phyloP scores from a whole-genome alignment of 2,113 vertebrate genomes.

The Prunella fulvescens region DNA sequence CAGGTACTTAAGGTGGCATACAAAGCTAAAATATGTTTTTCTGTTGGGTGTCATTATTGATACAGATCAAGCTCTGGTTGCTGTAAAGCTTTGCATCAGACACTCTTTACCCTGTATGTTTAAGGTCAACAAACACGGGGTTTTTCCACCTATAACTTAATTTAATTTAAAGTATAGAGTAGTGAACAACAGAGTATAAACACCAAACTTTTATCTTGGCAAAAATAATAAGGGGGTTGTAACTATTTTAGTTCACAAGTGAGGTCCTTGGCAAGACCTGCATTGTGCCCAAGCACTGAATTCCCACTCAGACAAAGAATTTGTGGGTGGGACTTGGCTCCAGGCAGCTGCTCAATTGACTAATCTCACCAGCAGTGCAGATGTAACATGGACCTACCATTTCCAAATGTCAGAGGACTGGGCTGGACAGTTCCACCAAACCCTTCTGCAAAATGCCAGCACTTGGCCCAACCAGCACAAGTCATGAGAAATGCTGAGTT shows the following conservation, averaged over 20 bases:
- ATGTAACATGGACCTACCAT: neutral
- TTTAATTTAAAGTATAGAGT: neutral
- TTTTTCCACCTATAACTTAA: neutral
- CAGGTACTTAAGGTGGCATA: neutral
- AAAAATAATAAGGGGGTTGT: neutral
- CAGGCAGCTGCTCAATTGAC: neutral
- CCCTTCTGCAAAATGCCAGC: neutral
- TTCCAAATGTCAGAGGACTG: neutral
- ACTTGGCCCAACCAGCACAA: neutral
- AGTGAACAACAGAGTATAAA: neutral
- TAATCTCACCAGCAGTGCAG: neutral
- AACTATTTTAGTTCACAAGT: neutral
- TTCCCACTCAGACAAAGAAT: neutral
- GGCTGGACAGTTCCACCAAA: neutral
- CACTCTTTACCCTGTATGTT: neutral
- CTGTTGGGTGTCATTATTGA: rapidly evolving
- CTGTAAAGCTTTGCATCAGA: neutral
- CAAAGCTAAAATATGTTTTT: neutral
- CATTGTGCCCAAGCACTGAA: neutral
- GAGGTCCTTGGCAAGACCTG: neutral
- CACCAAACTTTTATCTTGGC: neutral
- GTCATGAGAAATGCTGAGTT: neutral
- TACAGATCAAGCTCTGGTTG: rapidly evolving
- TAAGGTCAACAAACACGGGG: neutral
- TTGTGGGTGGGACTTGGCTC: neutral